Evolutionary conservation across 2,797 vertebrate genomes (phyloP), one percentile per base, ranked within the genome.

Genomic region (Mico argentatus): DNA sequence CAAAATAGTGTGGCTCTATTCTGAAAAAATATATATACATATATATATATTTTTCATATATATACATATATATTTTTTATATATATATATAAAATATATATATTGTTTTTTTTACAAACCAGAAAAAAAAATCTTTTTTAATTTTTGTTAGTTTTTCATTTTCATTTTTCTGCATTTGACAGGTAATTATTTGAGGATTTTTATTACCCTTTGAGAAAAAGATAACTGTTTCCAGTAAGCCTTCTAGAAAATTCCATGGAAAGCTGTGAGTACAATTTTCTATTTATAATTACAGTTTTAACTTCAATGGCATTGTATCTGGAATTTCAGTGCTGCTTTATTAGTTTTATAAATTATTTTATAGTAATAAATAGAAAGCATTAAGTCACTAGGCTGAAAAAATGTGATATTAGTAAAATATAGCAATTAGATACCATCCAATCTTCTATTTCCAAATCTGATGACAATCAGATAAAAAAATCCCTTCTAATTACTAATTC

Each of bases 221-320:
- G 84, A 46, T 99, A 93, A 96, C 95, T 3, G 97, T 99, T 95
- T 98, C 96, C 79, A 98, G 96, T 91, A 99, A 98, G 94, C 48
- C 98, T 93, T 99, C 98, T 55, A 98, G 89, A 92, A 97, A 98
- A 55, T 98, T 98, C 46, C 87, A 57, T 27, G 98, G 99, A 98
- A 98, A 98, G 73, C 44, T 98, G 98, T 99, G 97, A 99, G 98
- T 98, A 98, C n/a, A 48, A 1, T 67, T 84, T 97, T 77, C 27
- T 90, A 72, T 90, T 86, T 94, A 14, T 48, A 70, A 26, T 84
- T 15, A 93, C 67, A 87, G 8, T 96, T 96, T 88, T 67, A 44
- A 97, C 64, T 81, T 94, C 39, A 87, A 1, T 59, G 70, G 10
- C 52, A 89, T 41, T 13, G 2, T 84, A 89, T 73, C 5, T 61